These are phyloP conservation scores for Tachuris rubrigastra DNA, from an alignment of 2,113 vertebrate species.

Conservation along the genomic window DNA sequence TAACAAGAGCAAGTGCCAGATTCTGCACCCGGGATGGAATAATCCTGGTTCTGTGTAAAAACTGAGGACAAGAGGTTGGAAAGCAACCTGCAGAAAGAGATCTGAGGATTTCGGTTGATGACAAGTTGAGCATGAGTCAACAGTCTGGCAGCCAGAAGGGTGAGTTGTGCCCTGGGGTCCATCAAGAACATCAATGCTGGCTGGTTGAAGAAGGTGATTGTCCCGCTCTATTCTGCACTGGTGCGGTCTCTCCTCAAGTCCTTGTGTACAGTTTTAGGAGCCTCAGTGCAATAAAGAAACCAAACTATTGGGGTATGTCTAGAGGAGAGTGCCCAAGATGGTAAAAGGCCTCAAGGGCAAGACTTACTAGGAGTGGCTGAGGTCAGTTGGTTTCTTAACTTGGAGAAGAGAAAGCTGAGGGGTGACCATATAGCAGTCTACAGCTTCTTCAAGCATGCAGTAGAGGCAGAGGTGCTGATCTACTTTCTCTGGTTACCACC, in stretches of 20 bases:
- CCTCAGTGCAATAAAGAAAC: neutral
- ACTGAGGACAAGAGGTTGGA: neutral
- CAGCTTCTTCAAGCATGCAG: neutral
- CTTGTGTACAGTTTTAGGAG: neutral
- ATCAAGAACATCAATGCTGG: neutral
- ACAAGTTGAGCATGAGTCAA: neutral
- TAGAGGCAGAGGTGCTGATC: neutral
- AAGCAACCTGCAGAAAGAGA: neutral
- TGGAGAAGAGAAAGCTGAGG: neutral
- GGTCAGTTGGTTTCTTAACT: neutral
- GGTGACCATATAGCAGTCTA: neutral
- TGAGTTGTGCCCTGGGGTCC: neutral
- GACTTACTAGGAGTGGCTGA: neutral
- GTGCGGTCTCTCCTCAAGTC: neutral
- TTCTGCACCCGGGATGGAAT: neutral
- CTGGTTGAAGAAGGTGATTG: accelerated
- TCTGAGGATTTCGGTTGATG: neutral
- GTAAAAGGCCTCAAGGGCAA: neutral
- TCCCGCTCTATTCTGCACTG: neutral
- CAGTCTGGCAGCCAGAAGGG: neutral
- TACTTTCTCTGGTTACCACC: neutral
- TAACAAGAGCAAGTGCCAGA: neutral
- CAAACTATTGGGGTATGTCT: neutral
- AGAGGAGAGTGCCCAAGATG: neutral
- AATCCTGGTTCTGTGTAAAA: neutral